Conservation (phyloP, 2,113 vertebrate genomes). For the Cavia aperea region DNA sequence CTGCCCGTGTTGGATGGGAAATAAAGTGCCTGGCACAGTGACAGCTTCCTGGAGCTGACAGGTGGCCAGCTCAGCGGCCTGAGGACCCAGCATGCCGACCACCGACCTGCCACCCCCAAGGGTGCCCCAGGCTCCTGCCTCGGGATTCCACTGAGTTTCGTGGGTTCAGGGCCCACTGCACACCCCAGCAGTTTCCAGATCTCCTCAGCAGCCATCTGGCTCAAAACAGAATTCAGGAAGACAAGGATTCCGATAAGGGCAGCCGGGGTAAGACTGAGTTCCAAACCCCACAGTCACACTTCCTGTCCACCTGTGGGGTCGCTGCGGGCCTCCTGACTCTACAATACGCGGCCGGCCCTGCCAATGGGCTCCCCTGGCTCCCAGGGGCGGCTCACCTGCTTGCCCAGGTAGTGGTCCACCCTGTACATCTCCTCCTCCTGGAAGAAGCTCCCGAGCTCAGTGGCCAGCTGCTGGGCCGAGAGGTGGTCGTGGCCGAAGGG, state of each 20-base stretch:
- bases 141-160: not conserved
- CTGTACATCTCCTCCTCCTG: conserved; percentile 94
- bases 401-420: conserved; percentile 96
- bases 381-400: conserved; percentile 80
- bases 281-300: not conserved
- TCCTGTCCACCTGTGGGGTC: not conserved
- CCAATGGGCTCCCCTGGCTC: accelerated
- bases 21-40: accelerated
- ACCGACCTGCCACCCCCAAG: too few relatives aligned
- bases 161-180: too few relatives aligned
- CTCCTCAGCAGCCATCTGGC: not conserved
- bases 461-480: conserved; percentile 85
- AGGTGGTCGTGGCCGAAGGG: conserved; percentile 91
- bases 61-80: not conserved
- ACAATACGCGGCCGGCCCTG: not conserved
- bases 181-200: not conserved
- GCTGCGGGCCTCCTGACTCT: accelerated
- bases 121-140: not conserved
- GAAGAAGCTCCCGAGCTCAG: conserved; percentile 82
- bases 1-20: accelerated
- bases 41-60: accelerated
- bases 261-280: not conserved
- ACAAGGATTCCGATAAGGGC: not conserved
- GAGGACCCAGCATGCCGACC: too few relatives aligned
- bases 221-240: not conserved